phyloP scores from a whole-genome alignment of 2,888 invertebrate genomes.

The Fabriciana adippe region DNA sequence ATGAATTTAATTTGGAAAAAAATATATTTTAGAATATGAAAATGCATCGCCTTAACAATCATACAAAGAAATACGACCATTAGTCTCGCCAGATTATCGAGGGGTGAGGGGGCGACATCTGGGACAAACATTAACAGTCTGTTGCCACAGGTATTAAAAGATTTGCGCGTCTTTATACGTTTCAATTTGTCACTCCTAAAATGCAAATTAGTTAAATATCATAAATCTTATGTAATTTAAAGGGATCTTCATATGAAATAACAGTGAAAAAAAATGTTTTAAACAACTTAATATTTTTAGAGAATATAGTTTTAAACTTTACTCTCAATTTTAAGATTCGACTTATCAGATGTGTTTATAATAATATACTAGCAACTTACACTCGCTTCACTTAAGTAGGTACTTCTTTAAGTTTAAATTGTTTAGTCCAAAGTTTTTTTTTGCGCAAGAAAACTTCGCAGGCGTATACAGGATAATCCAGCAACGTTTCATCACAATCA shows the following conservation, averaged over 20 bases:
- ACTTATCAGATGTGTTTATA: no score
- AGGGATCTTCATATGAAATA: slow-evolving; percentile 7
- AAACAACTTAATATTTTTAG: slow-evolving; percentile 2
- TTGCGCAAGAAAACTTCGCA: no score
- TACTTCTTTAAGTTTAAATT: no score
- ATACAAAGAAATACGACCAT: slow-evolving; percentile 52
- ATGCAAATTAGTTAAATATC: slow-evolving; percentile 18
- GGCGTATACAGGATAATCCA: no score
- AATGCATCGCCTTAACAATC: slow-evolving; percentile 47
- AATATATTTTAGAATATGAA: no score
- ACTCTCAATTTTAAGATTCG: no score
- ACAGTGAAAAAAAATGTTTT: not conserved
- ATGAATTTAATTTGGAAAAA: no score
- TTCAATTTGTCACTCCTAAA: slow-evolving; percentile 28
- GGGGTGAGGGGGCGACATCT: slow-evolving; percentile 56
- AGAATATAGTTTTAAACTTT: not conserved
- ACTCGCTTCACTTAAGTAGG: no score
- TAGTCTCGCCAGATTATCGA: slow-evolving; percentile 65
- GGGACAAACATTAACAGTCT: slow-evolving; percentile 58
- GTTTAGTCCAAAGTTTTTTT: no score
- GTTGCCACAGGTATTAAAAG: slow-evolving; percentile 41
- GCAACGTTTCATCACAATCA: no score
- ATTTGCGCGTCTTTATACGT: slow-evolving; percentile 26
- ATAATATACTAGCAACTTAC: no score
- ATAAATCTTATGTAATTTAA: slow-evolving; percentile 3